Conservation (phyloP, 2,797 vertebrate genomes). For the Bradypodion pumilum region DNA sequence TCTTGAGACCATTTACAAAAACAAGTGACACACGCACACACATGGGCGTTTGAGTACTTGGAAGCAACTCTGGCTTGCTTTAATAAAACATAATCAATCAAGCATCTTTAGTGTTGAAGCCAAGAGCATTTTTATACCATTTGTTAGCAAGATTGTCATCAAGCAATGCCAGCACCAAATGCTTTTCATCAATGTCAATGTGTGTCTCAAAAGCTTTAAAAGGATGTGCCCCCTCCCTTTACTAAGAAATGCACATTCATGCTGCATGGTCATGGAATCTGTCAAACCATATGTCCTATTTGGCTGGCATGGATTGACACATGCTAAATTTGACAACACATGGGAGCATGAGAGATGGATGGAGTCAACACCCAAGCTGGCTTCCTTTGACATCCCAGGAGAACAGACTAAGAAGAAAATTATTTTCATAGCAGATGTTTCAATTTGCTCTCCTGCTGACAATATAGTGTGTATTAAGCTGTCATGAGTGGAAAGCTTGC, state of each 20-base stretch:
- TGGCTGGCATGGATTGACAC: conserved; percentile 7
- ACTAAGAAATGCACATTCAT: conserved; percentile 17
- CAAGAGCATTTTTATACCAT: neutral
- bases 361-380: conserved; percentile 4
- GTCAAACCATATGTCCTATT: conserved; percentile 8
- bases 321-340: conserved; percentile 1
- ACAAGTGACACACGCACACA: neutral
- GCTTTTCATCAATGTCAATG: conserved; percentile 10
- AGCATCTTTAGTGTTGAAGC: neutral
- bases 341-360: neutral
- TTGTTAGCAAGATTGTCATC: neutral
- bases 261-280: neutral
- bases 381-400: conserved; percentile 18
- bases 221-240: neutral
- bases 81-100: neutral
- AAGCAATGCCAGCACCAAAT: neutral
- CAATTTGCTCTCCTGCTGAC: conserved; percentile 12
- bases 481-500: neutral
- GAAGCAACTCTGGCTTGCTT: neutral
- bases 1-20: neutral
- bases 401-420: neutral
- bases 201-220: conserved; percentile 3
- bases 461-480: neutral
- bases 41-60: neutral
- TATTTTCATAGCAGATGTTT: neutral